Base-by-base conservation (phyloP, 2,888 invertebrate species). In the Chalcosyrphus nemorum region DNA sequence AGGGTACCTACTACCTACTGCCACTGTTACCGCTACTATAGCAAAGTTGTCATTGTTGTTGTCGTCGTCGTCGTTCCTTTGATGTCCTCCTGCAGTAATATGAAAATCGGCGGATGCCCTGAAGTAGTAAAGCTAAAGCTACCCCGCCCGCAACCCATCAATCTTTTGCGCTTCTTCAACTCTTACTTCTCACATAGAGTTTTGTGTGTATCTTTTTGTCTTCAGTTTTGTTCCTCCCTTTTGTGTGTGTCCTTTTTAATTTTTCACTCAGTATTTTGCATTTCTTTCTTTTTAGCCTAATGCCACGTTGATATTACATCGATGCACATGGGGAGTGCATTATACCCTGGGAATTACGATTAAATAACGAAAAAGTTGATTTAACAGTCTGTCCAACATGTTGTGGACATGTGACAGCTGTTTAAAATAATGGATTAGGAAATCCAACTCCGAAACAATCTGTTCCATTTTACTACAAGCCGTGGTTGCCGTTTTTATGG, bases 41-140 rank as follows among this genome's bases (percentile, higher is more conserved):
- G 52, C 52, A 35, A 59, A 61, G 77, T 77, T 70, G 70, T 70
- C 70, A 70, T 70, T 77, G 77, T 76, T 72, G 59, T 70, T 47
- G 70, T 70, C 61, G 77, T 76, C 63, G 59, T 70, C 56, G 70
- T 70, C 61, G 70, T 54, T 68, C 70, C 77, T 77, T 77, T 77
- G 77, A 77, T 70, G 77, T 77, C 70, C 61, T 77, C 54, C 66
- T 61, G 13, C 41, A 54, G 70, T 59, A 70, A 77, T 77, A 61
- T 61, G 68, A 77, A 77, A 77, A 77, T 77, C 77, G 77, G 77
- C 70, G 77, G 70, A 77, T 77, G 77, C 70, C 77, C 77, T 38
- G 21, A 54, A 70, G 77, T 56, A 47, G 52, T 61, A 68, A n/a
- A n/a, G n/a, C n/a, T n/a, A n/a, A n/a, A 63, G 77, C 61, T 56